Evolutionary conservation across 2,113 vertebrate genomes (phyloP).

Genomic region (Synodontis membranacea): DNA sequence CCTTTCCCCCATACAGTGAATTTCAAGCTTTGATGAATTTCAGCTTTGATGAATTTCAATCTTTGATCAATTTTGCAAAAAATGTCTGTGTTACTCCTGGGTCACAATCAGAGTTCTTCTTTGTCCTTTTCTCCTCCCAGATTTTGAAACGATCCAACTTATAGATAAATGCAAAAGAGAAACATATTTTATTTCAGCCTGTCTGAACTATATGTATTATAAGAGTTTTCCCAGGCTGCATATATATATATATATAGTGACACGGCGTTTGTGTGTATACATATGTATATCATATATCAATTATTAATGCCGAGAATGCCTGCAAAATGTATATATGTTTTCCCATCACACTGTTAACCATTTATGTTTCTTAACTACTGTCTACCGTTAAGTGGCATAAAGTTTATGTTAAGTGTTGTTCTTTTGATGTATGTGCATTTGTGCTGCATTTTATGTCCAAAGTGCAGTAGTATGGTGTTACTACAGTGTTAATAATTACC

Average conservation of each 20-base stretch:
- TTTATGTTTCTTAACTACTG: neutral
- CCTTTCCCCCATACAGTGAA: neutral
- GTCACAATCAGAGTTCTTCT: neutral
- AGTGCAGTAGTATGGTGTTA: slow-evolving; percentile 3
- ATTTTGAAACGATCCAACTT: neutral
- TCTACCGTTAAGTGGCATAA: slow-evolving; percentile 2
- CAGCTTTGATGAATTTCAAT: neutral
- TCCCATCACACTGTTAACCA: neutral
- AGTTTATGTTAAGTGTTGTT: slow-evolving; percentile 48
- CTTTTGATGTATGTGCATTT: slow-evolving; percentile 24
- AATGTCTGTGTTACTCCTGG: neutral
- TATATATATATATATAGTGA: neutral
- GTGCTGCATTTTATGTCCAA: slow-evolving; percentile 31
- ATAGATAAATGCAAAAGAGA: neutral
- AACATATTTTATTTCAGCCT: neutral
- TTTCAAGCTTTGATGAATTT: neutral
- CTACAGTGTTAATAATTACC: slow-evolving; percentile 12
- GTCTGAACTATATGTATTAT: neutral
- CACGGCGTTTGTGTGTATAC: neutral
- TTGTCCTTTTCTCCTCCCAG: neutral
- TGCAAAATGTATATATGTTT: slow-evolving; percentile 12
- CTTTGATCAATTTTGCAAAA: neutral
- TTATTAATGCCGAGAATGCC: slow-evolving; percentile 2
- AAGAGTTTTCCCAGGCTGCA: neutral
- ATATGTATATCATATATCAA: neutral